Conservation (phyloP, 2,797 vertebrate species). For the Spheniscus humboldti region DNA sequence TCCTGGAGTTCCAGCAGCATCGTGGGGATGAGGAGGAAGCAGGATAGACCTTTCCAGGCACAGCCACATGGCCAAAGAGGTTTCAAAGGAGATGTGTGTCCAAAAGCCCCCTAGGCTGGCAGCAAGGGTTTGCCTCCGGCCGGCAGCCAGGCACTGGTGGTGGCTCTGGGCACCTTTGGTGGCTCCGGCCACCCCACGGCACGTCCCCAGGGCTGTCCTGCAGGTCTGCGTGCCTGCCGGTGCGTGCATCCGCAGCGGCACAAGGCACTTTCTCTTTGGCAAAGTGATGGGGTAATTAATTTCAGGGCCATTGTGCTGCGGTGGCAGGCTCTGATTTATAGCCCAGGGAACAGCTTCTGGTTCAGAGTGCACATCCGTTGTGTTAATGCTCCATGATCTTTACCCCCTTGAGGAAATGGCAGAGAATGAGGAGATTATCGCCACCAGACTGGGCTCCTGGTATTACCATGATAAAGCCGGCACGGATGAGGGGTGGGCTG, state of each 20-base stretch:
- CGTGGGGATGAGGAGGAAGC: neutral
- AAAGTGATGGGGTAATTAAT: constrained; percentile 75
- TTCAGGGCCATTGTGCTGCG: constrained; percentile 74
- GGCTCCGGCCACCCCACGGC: neutral
- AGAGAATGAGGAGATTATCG: constrained; percentile 84
- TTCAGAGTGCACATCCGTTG: constrained; percentile 85
- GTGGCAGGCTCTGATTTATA: constrained; percentile 79
- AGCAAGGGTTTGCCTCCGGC: neutral
- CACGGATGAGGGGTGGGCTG: neutral
- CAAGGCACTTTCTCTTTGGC: neutral
- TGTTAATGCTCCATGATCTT: constrained; percentile 80
- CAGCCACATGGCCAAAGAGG: neutral
- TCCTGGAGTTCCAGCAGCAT: neutral
- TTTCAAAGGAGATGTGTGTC: neutral
- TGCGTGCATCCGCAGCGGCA: neutral
- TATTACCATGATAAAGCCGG: constrained; percentile 63
- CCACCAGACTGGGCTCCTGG: constrained; percentile 76
- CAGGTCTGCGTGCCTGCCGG: neutral
- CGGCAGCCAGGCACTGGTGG: neutral
- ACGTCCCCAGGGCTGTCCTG: neutral
- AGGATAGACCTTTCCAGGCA: neutral
- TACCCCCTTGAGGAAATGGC: constrained; percentile 81
- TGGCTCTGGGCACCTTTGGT: neutral
- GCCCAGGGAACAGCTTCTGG: constrained; percentile 75
- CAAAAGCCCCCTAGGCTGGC: neutral